These are phyloP conservation scores for Strigops habroptila DNA, from an alignment of 2,113 vertebrate genomes.

Conservation along the genomic window DNA sequence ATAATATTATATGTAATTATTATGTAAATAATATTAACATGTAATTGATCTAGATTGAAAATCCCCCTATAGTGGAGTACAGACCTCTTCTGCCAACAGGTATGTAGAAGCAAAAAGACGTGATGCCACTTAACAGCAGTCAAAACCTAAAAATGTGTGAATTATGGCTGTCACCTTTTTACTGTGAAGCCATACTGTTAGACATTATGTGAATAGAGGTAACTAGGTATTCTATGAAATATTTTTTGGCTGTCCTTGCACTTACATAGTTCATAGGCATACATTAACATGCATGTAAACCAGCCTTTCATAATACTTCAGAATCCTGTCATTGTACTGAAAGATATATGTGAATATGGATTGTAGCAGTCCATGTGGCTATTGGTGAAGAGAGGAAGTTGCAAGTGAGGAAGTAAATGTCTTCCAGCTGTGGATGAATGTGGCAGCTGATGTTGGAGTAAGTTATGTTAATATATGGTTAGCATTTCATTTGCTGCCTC, in stretches of 20 bases:
- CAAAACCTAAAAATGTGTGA: not conserved
- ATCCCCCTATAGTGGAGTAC: not conserved
- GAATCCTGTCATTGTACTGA: slow-evolving; percentile 13
- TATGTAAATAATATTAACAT: not conserved
- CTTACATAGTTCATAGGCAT: not conserved
- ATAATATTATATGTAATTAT: not conserved
- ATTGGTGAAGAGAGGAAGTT: not conserved
- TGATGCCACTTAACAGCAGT: not conserved
- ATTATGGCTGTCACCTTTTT: not conserved
- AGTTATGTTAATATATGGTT: not conserved
- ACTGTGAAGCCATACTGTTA: not conserved
- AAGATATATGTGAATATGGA: not conserved
- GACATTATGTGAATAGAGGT: not conserved
- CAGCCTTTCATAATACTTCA: not conserved
- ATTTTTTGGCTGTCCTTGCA: not conserved
- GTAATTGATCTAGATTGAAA: not conserved
- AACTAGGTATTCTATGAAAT: not conserved
- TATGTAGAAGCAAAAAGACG: not conserved
- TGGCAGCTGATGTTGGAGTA: not conserved
- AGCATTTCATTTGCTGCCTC: not conserved
- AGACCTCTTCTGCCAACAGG: not conserved
- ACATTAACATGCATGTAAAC: not conserved
- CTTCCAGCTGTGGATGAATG: slow-evolving; percentile 3
- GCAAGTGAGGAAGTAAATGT: not conserved
- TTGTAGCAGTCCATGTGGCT: not conserved